Evolutionary conservation across 2,888 invertebrate genomes (phyloP).

Genomic region (Actias luna): DNA sequence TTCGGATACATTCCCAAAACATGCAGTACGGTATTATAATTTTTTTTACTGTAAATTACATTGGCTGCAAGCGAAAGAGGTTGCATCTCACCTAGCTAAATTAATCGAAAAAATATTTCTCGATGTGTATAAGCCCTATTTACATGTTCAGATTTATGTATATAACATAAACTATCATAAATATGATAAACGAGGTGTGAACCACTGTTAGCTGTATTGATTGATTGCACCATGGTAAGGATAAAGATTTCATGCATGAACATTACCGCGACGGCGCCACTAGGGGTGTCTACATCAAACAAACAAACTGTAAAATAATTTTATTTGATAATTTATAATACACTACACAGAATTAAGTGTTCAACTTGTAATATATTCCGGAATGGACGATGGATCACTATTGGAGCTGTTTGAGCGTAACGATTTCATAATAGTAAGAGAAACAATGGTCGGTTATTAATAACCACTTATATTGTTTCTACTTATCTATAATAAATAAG

Average conservation of each 20-base stretch:
- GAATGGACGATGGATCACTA: neutral
- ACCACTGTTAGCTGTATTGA: neutral
- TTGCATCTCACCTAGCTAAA: too few species aligned
- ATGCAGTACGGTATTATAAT: neutral
- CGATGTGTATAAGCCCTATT: neutral
- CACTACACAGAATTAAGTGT: neutral
- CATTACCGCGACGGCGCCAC: neutral
- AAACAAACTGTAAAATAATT: neutral
- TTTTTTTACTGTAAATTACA: too few species aligned
- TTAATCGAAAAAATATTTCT: neutral
- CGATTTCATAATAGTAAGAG: neutral
- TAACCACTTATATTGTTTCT: neutral
- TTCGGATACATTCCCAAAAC: neutral
- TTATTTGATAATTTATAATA: neutral
- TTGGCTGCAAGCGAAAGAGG: too few species aligned
- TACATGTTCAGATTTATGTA: neutral
- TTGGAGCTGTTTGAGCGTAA: neutral
- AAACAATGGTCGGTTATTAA: neutral
- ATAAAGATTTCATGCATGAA: slow-evolving; percentile 5
- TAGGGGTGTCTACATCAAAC: neutral
- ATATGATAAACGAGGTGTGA: slow-evolving; percentile 2
- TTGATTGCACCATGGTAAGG: neutral
- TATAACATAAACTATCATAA: neutral
- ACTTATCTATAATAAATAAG: neutral
- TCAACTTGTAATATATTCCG: too few species aligned